Base-by-base conservation (phyloP, 1,140 invertebrate species). In the Drosophila orosa region DNA sequence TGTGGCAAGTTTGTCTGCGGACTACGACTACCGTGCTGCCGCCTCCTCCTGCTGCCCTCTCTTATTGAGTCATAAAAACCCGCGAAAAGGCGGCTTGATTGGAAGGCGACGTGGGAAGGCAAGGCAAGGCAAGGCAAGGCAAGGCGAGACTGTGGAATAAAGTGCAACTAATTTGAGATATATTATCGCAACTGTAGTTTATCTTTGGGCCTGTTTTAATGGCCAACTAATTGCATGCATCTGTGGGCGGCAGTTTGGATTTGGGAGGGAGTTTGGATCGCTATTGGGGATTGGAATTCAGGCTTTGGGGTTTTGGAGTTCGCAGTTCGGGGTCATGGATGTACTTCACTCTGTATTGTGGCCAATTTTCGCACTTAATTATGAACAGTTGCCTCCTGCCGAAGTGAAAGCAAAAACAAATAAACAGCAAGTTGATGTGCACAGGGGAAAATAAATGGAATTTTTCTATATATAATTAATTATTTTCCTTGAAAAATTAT, bases 331-430 rank as follows among this genome's bases (percentile, higher is more conserved):
- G 50, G 42, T 71, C 65, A 44, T 52, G 31, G 44, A 19, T 35
- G 27, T 31, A 42, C 40, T 31, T 17, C 68, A 39, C 42, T 48
- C 33, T 33, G 33, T 33, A 52, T 50, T 75, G 65, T 76, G 66
- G 66, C 62, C 84, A 89, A 87, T 89, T 89, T 83, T 89, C 80
- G 72, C 83, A 86, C 77, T 87, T 87, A 87, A 87, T 87, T 87
- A 89, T 87, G 77, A 71, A 62, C 67, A 79, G 65, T 13, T 13
- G 19, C 17, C 15, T 56, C 5, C 42, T 50, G 22, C 33, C 22
- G 24, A 62, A 61, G 24, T 22, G 33, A 40, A 33, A 25, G 15
- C 13, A 33, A 50, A 68, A 48, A n/a, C 24, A 29, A 66, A 45
- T 12, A 61, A 61, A 44, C 27, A 33, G 40, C 22, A 61, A 19